phyloP scores from a whole-genome alignment of 2,113 vertebrate species.

The Cyphomyrus discorhynchus region DNA sequence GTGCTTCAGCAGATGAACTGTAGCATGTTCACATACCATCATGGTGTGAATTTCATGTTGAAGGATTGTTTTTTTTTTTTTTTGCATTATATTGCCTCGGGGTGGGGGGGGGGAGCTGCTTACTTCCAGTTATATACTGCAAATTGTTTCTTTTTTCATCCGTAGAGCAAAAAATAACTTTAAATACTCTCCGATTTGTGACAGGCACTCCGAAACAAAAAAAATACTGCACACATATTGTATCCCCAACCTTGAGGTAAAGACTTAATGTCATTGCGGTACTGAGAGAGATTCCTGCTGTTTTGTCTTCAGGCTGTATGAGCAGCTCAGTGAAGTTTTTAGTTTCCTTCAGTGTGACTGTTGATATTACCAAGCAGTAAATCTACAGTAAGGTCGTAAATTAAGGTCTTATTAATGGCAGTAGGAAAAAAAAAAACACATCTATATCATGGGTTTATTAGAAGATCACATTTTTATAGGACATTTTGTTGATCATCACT shows the following conservation, averaged over 20 bases:
- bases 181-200: not conserved
- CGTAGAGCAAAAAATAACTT: not conserved
- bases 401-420: not conserved
- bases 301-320: not conserved
- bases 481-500: not conserved
- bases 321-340: not conserved
- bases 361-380: not conserved
- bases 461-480: not conserved
- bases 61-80: not conserved
- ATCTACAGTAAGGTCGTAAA: not conserved
- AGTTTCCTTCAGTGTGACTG: not conserved
- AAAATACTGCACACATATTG: not conserved
- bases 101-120: not conserved
- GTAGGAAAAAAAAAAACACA: not conserved
- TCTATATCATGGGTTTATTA: not conserved
- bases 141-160: not conserved
- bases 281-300: not conserved
- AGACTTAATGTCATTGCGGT: not conserved
- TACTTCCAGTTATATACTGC: not conserved
- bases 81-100: not conserved
- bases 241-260: slow-evolving; percentile 3
- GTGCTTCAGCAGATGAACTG: not conserved
- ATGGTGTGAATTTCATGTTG: slow-evolving; percentile 1
- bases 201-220: not conserved
- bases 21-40: not conserved